A percentile compares a stretch with the other conserved stretches of the same genome.
These are phyloP conservation scores for Xiphophorus hellerii DNA, from an alignment of 2,113 vertebrate genomes.

Conservation along the genomic window DNA sequence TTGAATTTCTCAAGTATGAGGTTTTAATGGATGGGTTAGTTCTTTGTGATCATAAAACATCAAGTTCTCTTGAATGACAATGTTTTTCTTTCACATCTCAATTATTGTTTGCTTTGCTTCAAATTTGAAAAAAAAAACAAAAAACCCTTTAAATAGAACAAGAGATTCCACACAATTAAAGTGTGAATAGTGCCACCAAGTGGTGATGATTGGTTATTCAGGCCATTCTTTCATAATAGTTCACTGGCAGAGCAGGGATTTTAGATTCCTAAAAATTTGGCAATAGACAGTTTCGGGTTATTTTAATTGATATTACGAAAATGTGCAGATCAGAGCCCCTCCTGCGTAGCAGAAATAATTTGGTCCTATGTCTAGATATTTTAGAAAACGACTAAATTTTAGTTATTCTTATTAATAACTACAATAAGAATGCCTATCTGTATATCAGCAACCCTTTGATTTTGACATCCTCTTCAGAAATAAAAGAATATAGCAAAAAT, in stretches of 20 bases:
- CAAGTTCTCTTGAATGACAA: background rate
- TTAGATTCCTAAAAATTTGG: background rate
- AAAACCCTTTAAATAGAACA: too few species aligned
- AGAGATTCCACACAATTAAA: background rate
- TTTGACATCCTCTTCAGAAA: too few species aligned
- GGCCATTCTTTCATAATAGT: background rate
- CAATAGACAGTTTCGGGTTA: too few species aligned
- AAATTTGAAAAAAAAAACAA: background rate
- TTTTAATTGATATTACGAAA: too few species aligned
- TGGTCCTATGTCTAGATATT: too few species aligned
- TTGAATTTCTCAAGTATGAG: too few species aligned
- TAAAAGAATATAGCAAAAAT: too few species aligned
- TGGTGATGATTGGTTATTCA: conserved; percentile 23
- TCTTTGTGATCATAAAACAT: background rate
- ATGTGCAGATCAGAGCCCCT: too few species aligned
- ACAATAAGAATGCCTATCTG: background rate
- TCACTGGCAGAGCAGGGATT: background rate
- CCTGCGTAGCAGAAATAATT: too few species aligned
- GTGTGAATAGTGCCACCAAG: conserved; percentile 43
- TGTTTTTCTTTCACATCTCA: background rate
- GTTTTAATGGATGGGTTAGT: background rate
- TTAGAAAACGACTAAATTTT: too few species aligned
- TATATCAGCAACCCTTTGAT: background rate
- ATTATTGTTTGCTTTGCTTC: background rate
- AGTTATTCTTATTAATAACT: background rate